Evolutionary conservation across 2,113 vertebrate genomes (phyloP), one percentile per base, ranked within the genome.

Genomic region (Silurus asotus): DNA sequence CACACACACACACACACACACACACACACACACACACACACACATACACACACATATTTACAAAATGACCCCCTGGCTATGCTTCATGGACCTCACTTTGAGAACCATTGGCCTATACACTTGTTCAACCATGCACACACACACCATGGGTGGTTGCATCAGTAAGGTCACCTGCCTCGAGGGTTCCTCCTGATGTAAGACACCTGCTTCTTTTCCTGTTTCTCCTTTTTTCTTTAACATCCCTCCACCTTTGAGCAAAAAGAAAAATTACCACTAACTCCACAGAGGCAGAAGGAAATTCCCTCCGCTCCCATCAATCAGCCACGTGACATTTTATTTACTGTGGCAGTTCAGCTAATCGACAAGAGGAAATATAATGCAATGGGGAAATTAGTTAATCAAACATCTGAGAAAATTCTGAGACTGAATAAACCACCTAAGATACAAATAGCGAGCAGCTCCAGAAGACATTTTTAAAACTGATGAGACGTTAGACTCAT

Each of bases 331-430:
- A 84, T 89, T 90, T 61, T 49, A 75, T 76, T 81, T 87, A 87
- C 62, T 75, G 11, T 81, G 88, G 84, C 88, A 88, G 85, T 85
- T 53, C 81, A 82, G 53, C 67, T 87, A 83, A 75, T 90, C 88
- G 58, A 90, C 85, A 83, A 92, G 88, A 91, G 8, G 88, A 92
- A 90, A 92, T 87, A 64, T 81, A 55, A 82, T 84, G 89, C 85
- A 93, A 90, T 88, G 82, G 59, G 28, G 77, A 84, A 84, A 87
- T 81, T 76, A 58, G 49, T 72, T 51, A 84, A 84, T 69, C n/a
- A 82, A 80, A 75, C 64, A 11, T 61, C 51, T 13, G 17, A 80
- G 56, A 80, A 61, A 45, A 61, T 61, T 80, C 69, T 17, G 69
- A 23, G n/a, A 51, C 28, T 15, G 56, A 45, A 70, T 53, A 82